Conservation (phyloP, 1,140 invertebrate genomes). For the Sinonovacula constricta region DNA sequence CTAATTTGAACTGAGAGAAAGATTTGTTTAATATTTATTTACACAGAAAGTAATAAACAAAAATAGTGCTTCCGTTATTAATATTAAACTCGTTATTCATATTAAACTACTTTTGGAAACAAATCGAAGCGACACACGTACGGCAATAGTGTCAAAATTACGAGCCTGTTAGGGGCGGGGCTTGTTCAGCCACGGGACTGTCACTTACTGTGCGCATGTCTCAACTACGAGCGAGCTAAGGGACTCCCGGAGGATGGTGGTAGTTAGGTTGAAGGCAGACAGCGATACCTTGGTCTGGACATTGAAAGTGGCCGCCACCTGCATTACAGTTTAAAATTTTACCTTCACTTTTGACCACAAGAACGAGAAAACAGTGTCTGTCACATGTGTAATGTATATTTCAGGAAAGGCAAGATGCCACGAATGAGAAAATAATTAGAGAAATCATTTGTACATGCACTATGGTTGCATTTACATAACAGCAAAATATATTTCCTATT, state of each 20-base stretch:
- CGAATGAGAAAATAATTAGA: too few species aligned
- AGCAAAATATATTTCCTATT: too few species aligned
- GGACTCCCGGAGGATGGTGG: constrained; percentile 11
- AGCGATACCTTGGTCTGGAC: constrained; percentile 28
- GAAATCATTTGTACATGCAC: too few species aligned
- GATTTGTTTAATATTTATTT: neutral
- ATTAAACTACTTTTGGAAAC: neutral
- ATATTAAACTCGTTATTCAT: neutral
- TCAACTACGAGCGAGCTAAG: constrained; percentile 24
- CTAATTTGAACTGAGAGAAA: too few species aligned
- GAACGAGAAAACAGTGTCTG: too few species aligned
- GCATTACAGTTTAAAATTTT: too few species aligned
- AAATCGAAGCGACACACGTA: neutral
- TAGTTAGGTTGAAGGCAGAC: constrained; percentile 39
- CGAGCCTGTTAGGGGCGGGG: too few species aligned
- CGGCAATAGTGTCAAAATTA: neutral
- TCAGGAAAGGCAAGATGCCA: too few species aligned
- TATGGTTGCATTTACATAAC: too few species aligned
- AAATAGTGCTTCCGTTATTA: neutral
- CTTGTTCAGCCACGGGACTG: too few species aligned
- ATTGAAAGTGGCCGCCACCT: constrained; percentile 41
- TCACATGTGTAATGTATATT: too few species aligned
- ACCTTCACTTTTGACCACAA: too few species aligned
- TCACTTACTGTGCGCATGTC: constrained; percentile 26
- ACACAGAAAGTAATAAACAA: neutral